Base-by-base conservation (phyloP, 2,888 invertebrate genomes). In the Vanessa cardui region DNA sequence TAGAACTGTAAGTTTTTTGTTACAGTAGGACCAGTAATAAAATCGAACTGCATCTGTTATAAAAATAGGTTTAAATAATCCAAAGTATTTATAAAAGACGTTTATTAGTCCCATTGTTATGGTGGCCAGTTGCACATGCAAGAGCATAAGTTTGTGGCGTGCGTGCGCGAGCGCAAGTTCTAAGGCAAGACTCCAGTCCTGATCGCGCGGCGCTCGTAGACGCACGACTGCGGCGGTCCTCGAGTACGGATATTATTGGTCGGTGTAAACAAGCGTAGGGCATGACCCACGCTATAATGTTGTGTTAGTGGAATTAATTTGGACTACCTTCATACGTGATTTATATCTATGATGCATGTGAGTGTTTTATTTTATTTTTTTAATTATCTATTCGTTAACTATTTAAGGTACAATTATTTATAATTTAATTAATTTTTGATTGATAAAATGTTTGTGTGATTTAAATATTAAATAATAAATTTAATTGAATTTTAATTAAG, bases 291-390 rank as follows among this genome's bases (percentile, higher is more conserved):
- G 74, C 71, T 67, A 74, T 78, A 85, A 88, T 88, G 89, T 85
- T 85, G 83, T 87, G 84, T 76, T 80, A 85, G 89, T 89, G 88
- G 56, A 58, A 66, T 72, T 69, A 68, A 64, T 66, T 70, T 73
- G 72, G 71, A 82, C 80, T 75, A 81, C 80, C 76, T 74, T 74
- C 76, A 70, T 73, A 76, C 60, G 45, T 72, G 67, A 66, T 67
- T 69, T 72, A 81, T 72, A 76, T 71, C 68, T 82, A 90, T 88
- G 86, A 92, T 92, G 92, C 91, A 92, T 85, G 92, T 91, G 77
- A 92, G 92, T 90, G 62, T 33, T 68, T 56, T 47, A 39, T 50
- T 44, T 26, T 5, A 26, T 26, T 47, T 44, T 47, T 21, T 21
- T 21, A 49, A 12, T 15, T 31, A 20, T 66, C 33, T 15, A 31